Percentiles rank a stretch among this genome's conserved stretches.
These are phyloP conservation scores for Aphaenogaster rudis DNA, from an alignment of 1,140 invertebrate species.

Conservation along the genomic window DNA sequence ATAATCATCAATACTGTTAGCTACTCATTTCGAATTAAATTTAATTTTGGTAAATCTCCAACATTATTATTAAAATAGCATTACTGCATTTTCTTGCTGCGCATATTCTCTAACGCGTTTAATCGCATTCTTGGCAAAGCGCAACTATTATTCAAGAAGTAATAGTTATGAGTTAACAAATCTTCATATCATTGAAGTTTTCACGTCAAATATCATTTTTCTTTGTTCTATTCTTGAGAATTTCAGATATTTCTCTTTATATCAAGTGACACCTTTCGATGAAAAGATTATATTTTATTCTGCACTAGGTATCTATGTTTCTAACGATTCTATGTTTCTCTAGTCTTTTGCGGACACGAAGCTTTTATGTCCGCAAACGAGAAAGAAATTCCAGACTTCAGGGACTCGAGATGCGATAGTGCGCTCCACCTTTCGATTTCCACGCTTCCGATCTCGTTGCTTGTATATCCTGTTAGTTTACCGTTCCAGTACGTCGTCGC, in stretches of 20 bases:
- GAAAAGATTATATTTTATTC: not conserved
- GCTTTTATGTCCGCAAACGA: not conserved
- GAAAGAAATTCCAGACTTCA: conserved; percentile 7
- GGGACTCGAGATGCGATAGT: not conserved
- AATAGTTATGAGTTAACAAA: not conserved
- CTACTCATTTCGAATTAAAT: conserved; percentile 24
- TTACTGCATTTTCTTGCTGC: not conserved
- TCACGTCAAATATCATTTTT: not conserved
- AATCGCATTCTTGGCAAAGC: not conserved
- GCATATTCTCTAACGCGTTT: not conserved
- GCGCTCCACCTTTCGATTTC: conserved; percentile 34
- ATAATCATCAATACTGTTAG: conserved; percentile 33
- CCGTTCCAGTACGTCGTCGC: conserved; percentile 40
- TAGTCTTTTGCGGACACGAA: not conserved
- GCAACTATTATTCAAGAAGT: not conserved
- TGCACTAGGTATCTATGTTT: not conserved
- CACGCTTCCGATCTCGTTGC: conserved; percentile 50
- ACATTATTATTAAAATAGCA: conserved; percentile 37
- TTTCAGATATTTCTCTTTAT: not conserved
- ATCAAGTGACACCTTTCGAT: not conserved
- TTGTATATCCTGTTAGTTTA: conserved; percentile 57
- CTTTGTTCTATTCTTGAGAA: not conserved
- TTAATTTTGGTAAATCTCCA: conserved; percentile 20
- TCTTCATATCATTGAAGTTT: not conserved
- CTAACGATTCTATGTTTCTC: not conserved